Evolutionary conservation across 2,797 vertebrate genomes (phyloP).

Genomic region (Capromys pilorides): DNA sequence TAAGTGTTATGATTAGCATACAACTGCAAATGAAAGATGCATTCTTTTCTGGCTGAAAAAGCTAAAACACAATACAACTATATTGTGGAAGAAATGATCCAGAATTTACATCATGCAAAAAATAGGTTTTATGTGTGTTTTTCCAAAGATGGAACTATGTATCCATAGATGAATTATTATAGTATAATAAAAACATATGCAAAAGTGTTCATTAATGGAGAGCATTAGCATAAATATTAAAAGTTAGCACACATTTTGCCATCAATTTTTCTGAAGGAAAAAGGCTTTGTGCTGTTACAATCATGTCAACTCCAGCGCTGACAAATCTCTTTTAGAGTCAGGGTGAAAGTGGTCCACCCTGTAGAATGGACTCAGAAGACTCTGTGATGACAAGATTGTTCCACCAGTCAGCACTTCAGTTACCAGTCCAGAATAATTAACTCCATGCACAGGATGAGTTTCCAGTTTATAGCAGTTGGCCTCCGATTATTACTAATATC

Average conservation of each 20-base stretch:
- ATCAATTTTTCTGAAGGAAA: not conserved
- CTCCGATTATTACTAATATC: not conserved
- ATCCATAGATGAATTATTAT: not conserved
- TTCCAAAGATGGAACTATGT: not conserved
- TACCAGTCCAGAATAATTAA: not conserved
- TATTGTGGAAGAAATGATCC: not conserved
- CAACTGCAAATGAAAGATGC: not conserved
- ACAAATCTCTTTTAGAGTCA: not conserved
- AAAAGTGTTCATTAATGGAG: not conserved
- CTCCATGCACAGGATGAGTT: not conserved
- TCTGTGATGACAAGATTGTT: not conserved
- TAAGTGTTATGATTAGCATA: not conserved
- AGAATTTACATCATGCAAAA: not conserved
- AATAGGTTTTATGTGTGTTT: not conserved
- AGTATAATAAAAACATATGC: not conserved
- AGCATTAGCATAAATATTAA: not conserved
- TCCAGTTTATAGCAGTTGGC: not conserved
- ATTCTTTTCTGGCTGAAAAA: not conserved
- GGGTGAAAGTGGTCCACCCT: accelerated
- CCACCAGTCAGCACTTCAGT: not conserved
- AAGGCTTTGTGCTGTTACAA: not conserved
- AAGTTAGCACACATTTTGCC: not conserved
- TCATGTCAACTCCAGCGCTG: accelerated
- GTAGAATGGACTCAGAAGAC: not conserved
- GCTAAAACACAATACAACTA: not conserved